Conservation (phyloP, 2,888 invertebrate genomes). For the Cheilosia soror region DNA sequence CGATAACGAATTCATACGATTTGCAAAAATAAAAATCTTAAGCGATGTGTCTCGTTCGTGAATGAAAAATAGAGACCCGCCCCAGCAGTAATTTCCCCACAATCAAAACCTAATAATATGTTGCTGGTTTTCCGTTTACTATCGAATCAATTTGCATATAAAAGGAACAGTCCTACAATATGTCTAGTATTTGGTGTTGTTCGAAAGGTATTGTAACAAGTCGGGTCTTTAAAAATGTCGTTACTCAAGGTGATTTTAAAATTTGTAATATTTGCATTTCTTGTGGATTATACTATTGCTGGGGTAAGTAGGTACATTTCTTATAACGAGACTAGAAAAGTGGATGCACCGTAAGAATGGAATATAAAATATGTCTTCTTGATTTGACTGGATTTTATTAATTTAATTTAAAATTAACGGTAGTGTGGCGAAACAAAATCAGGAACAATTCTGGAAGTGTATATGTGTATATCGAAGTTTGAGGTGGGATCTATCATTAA, state of each 20-base stretch:
- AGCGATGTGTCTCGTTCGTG: conserved; percentile 1
- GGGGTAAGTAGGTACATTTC: conserved; percentile 36
- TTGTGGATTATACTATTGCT: conserved; percentile 42
- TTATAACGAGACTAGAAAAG: too few relatives aligned
- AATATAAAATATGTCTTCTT: neutral
- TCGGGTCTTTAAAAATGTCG: conserved; percentile 28
- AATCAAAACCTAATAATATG: conserved; percentile 47
- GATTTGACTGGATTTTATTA: too few relatives aligned
- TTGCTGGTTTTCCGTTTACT: conserved; percentile 5
- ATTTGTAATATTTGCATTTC: neutral
- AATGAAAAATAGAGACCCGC: conserved; percentile 42
- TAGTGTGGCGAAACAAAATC: too few relatives aligned
- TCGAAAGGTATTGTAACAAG: neutral
- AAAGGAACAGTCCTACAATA: conserved; percentile 17
- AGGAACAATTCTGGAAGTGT: too few relatives aligned
- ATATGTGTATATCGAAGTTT: too few relatives aligned
- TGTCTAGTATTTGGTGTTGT: conserved; percentile 36
- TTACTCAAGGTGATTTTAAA: conserved; percentile 29
- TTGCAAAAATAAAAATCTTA: neutral
- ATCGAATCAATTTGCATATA: conserved; percentile 40
- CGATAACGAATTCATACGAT: conserved; percentile 35
- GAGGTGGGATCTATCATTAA: too few relatives aligned
- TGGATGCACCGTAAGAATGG: too few relatives aligned
- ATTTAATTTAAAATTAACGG: too few relatives aligned
- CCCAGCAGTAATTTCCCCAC: conserved; percentile 20